Evolutionary conservation across 53 echinoderm and acorn worm species (phyloP), one percentile per base, ranked within the genome.

Genomic region (Hippasteria phrygiana): DNA sequence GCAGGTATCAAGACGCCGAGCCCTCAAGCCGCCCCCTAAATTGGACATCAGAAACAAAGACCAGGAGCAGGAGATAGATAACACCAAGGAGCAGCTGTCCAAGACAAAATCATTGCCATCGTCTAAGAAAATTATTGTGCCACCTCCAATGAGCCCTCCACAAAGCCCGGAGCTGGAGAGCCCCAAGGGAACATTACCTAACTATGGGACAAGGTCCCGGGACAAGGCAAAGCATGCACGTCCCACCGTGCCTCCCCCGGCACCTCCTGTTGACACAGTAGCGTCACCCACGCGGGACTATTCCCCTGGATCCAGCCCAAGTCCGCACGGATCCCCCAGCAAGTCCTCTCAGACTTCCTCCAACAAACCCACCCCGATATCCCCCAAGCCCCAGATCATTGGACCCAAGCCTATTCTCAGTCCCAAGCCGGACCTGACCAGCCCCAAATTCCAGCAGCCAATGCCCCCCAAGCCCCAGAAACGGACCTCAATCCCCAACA

Each of bases 371-470:
- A 76, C 89, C 40, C 93, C 87, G 27, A 31, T 73, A 29, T 82
- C 83, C 29, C 78, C 78, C 41, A 97, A 97, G 74, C 97, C 97
- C 6, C 74, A 88, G 17, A 95, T 97, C 55, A 94, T 89, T 20
- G 93, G 95, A 73, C 95, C 96, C 24, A 99, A 99, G 51, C 99
- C 99, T 31, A 55, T 74, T 18, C 90, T 99, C 14, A 96, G 95
- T 51, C 92, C 93, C 54, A 95, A 95, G 71, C 95, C 93, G 12
- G 91, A 93, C 75, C 66, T 93, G 32, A 72, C 77, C 4, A 56
- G 83, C 45, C 77, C 83, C 55, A 93, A 93, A 62, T 83, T 43
- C 64, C 79, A 79, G 62, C 73, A 56, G 72, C 71, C 41, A 24
- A 65, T 43, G 38, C 89, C 93, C 28, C 84, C 89, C 18, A 83